Percentiles rank a stretch among this genome's conserved stretches.
Evolutionary conservation across 2,797 vertebrate species (phyloP).

Genomic region (Tachyglossus aculeatus): DNA sequence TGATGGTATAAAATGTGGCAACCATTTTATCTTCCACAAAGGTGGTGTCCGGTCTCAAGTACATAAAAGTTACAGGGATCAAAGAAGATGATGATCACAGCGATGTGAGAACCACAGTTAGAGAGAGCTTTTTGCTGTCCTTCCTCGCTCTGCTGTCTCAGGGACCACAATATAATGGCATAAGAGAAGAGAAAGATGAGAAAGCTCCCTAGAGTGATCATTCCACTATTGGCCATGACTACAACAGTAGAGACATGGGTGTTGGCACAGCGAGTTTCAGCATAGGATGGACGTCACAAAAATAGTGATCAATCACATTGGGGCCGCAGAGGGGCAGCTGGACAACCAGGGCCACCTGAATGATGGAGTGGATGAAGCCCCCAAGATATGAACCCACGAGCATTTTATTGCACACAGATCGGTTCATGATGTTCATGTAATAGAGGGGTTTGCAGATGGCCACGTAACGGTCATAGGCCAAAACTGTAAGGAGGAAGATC

Average conservation of each 20-base stretch:
- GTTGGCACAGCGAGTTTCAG: slow-evolving; percentile 40
- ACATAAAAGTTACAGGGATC: slow-evolving; percentile 56
- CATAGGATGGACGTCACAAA: slow-evolving; percentile 53
- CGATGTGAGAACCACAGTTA: slow-evolving; percentile 63
- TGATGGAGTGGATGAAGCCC: slow-evolving; percentile 49
- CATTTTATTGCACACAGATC: not conserved
- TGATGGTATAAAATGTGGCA: slow-evolving; percentile 62
- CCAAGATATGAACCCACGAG: slow-evolving; percentile 12
- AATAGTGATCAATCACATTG: slow-evolving; percentile 50
- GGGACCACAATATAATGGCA: not conserved
- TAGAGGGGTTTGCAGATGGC: slow-evolving; percentile 60
- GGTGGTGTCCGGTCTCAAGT: slow-evolving; percentile 23
- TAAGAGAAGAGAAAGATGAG: slow-evolving; percentile 52
- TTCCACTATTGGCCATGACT: slow-evolving; percentile 19
- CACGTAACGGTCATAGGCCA: slow-evolving; percentile 48
- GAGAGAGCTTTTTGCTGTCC: slow-evolving; percentile 63
- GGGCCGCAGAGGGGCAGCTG: slow-evolving; percentile 56
- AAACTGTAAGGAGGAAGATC: slow-evolving; percentile 62
- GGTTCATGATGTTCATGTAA: slow-evolving; percentile 43
- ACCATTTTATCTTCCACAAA: slow-evolving; percentile 54
- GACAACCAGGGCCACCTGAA: slow-evolving; percentile 32
- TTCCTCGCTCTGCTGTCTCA: slow-evolving; percentile 15
- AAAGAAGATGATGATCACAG: slow-evolving; percentile 52
- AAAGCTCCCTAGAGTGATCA: slow-evolving; percentile 48
- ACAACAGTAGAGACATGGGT: fast-evolving